phyloP scores from a whole-genome alignment of 1,140 invertebrate genomes.

The Tetragnatha versicolor region DNA sequence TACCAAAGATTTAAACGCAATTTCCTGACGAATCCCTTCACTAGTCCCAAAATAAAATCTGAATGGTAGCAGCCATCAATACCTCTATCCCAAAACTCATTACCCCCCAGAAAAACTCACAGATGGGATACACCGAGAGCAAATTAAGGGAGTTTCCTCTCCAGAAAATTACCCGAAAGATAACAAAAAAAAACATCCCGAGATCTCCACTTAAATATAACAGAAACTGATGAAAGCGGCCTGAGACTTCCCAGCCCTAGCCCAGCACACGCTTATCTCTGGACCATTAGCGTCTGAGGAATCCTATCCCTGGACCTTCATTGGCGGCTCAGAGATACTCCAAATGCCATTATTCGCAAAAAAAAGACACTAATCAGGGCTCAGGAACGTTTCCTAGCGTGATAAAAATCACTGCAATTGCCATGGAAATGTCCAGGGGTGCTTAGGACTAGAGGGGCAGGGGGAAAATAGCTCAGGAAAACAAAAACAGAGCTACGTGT shows the following conservation, averaged over 20 bases:
- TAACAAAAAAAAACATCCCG: too few species aligned
- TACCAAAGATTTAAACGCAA: too few species aligned
- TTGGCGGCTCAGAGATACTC: constrained; percentile 30
- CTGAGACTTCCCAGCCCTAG: constrained; percentile 41
- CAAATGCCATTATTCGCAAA: constrained; percentile 50
- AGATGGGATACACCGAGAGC: not conserved
- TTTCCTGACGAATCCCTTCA: too few species aligned
- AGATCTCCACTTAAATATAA: constrained; percentile 33
- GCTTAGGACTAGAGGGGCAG: not conserved
- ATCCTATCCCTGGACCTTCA: constrained; percentile 33
- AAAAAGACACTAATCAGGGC: constrained; percentile 53
- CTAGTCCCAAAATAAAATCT: too few species aligned
- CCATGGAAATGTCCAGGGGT: constrained; percentile 39
- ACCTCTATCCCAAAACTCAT: too few species aligned
- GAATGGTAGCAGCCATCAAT: too few species aligned
- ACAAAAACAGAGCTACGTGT: constrained; percentile 28
- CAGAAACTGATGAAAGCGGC: constrained; percentile 29
- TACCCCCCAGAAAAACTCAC: not conserved
- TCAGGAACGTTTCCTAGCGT: constrained; percentile 35
- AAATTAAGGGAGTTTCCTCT: not conserved
- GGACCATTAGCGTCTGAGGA: constrained; percentile 36
- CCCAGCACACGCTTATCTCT: constrained; percentile 37
- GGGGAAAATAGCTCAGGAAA: not conserved
- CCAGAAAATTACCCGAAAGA: constrained; percentile 22
- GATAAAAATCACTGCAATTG: constrained; percentile 54